Evolutionary conservation across 1,140 invertebrate genomes (phyloP).

Genomic region (Ctenoplectra terminalis): DNA sequence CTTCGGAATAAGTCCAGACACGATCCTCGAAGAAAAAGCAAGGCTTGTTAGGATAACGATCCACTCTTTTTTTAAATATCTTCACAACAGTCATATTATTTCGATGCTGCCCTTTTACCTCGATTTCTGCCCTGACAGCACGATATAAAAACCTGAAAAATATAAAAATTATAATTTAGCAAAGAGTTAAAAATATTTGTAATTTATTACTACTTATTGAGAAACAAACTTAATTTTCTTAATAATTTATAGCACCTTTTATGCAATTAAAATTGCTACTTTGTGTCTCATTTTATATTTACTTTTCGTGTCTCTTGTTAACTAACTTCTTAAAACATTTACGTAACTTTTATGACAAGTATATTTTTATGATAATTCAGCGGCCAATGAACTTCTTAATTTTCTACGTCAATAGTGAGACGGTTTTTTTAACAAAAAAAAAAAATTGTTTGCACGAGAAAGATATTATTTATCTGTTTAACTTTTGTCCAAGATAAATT

Average conservation of each 20-base stretch:
- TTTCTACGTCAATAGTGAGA: not conserved
- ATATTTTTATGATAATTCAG: too few relatives aligned
- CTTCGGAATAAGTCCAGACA: slow-evolving; percentile 88
- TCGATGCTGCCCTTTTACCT: slow-evolving; percentile 82
- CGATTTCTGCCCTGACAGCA: slow-evolving; percentile 82
- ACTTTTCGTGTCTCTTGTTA: too few relatives aligned
- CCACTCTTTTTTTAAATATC: slow-evolving; percentile 84
- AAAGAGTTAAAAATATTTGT: not conserved
- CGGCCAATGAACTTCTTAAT: not conserved
- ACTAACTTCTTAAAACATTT: too few relatives aligned
- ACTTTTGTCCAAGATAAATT: not conserved
- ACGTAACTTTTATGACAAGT: too few relatives aligned
- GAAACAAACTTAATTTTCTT: not conserved
- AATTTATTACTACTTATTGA: too few relatives aligned
- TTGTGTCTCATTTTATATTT: too few relatives aligned
- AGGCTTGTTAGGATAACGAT: slow-evolving; percentile 84
- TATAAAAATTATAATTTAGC: not conserved
- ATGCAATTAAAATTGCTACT: too few relatives aligned
- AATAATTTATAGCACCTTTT: too few relatives aligned
- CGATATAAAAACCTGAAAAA: slow-evolving; percentile 84
- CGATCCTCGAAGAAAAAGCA: slow-evolving; percentile 88
- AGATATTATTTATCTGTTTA: not conserved
- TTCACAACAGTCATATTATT: slow-evolving; percentile 85
- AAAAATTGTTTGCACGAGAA: not conserved
- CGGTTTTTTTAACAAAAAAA: not conserved